Percentiles rank a stretch among this genome's conserved stretches.
Evolutionary conservation across 2,888 invertebrate species (phyloP).

Genomic region (Acleris cristana): DNA sequence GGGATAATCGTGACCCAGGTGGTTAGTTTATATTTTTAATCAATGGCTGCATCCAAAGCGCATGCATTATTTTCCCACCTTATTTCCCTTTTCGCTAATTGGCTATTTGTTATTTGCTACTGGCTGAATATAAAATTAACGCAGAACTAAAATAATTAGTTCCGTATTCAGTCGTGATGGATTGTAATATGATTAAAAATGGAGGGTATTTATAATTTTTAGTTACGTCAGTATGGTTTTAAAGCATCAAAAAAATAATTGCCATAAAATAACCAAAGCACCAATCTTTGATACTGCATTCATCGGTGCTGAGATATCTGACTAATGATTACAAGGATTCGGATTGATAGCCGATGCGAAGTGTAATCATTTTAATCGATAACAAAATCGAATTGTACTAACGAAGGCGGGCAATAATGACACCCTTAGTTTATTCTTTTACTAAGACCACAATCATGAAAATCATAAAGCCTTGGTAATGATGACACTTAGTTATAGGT

Average conservation of each 20-base stretch:
- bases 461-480: too few relatives aligned
- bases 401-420: not conserved
- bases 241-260: constrained; percentile 35
- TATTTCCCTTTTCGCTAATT: constrained; percentile 51
- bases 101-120: constrained; percentile 53
- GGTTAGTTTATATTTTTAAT: constrained; percentile 54
- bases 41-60: constrained; percentile 52
- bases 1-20: constrained; percentile 48
- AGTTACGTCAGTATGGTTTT: too few relatives aligned
- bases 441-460: not conserved
- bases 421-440: not conserved
- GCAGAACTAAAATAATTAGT: not conserved
- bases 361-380: not conserved
- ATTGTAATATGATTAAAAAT: too few relatives aligned
- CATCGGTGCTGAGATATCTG: constrained; percentile 2
- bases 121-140: constrained; percentile 45
- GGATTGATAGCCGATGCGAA: not conserved
- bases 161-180: too few relatives aligned
- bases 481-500: too few relatives aligned
- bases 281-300: constrained; percentile 18
- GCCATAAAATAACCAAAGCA: constrained; percentile 27
- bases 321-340: constrained; percentile 5
- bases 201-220: too few relatives aligned
- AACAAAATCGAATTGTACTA: not conserved
- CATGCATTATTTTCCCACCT: constrained; percentile 39